These are phyloP conservation scores for Astropecten irregularis DNA, from an alignment of 53 echinoderm and acorn worm species.

Conservation along the genomic window DNA sequence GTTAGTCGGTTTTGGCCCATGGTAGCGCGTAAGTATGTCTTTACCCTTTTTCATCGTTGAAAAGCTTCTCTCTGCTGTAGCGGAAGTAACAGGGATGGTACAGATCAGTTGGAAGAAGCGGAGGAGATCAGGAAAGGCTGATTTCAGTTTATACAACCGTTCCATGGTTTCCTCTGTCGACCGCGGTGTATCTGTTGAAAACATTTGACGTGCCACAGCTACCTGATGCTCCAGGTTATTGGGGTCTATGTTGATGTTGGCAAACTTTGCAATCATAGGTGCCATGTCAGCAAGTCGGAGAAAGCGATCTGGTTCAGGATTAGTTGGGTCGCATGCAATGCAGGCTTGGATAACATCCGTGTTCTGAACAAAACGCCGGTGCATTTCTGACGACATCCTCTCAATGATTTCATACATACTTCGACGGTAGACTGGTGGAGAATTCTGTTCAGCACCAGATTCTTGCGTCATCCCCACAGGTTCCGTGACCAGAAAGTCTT, in stretches of 20 bases:
- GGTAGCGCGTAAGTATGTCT: slow-evolving; percentile 47
- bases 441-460: too few species aligned
- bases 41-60: slow-evolving; percentile 44
- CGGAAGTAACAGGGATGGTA: slow-evolving; percentile 19
- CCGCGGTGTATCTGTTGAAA: slow-evolving; percentile 22
- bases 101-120: slow-evolving; percentile 43
- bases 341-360: too few species aligned
- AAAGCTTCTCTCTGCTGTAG: slow-evolving; percentile 32
- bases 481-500: too few species aligned
- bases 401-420: too few species aligned
- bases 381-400: too few species aligned
- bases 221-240: slow-evolving; percentile 32
- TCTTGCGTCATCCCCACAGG: too few species aligned
- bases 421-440: too few species aligned
- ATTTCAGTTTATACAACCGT: slow-evolving; percentile 14
- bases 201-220: slow-evolving; percentile 42
- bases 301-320: too few species aligned
- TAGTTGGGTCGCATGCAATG: too few species aligned
- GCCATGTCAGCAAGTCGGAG: slow-evolving; percentile 19
- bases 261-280: slow-evolving; percentile 29
- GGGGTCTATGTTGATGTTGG: slow-evolving; percentile 35
- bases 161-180: slow-evolving; percentile 36
- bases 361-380: too few species aligned
- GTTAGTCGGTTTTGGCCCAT: slow-evolving; percentile 33
- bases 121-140: slow-evolving; percentile 38